These are phyloP conservation scores for Nesoenas mayeri DNA, from an alignment of 2,113 vertebrate species.

Conservation along the genomic window DNA sequence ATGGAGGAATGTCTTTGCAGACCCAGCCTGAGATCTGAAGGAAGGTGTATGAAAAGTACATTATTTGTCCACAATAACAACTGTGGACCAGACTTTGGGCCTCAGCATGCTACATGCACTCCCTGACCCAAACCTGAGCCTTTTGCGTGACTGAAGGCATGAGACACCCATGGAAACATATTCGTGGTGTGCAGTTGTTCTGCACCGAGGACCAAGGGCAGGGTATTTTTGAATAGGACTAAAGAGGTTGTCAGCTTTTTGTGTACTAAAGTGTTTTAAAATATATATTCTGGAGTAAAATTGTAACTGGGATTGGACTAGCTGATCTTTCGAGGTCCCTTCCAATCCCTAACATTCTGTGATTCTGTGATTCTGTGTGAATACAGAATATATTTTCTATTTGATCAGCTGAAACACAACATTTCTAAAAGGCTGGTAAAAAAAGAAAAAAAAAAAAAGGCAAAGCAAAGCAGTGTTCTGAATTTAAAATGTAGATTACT, in stretches of 20 bases:
- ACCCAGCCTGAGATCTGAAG: background rate
- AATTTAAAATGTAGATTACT: background rate
- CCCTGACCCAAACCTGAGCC: background rate
- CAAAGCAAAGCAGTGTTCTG: background rate
- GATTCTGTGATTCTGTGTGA: background rate
- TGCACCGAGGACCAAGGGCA: background rate
- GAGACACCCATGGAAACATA: background rate
- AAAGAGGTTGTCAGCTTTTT: background rate
- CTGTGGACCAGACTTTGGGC: background rate
- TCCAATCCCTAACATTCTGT: too few relatives aligned
- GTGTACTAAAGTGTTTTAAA: background rate
- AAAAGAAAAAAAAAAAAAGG: background rate
- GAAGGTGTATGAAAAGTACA: background rate
- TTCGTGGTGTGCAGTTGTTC: background rate
- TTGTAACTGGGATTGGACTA: background rate
- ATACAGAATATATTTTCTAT: background rate
- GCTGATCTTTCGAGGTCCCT: too few relatives aligned
- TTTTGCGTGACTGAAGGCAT: background rate
- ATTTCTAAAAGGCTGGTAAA: background rate
- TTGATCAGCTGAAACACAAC: background rate
- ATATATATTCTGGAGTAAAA: background rate
- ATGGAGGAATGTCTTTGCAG: background rate
- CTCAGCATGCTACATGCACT: background rate
- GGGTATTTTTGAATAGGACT: background rate
- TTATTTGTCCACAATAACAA: fast-evolving